These are phyloP conservation scores for Prunella strophiata DNA, from an alignment of 2,797 vertebrate genomes.

Conservation along the genomic window DNA sequence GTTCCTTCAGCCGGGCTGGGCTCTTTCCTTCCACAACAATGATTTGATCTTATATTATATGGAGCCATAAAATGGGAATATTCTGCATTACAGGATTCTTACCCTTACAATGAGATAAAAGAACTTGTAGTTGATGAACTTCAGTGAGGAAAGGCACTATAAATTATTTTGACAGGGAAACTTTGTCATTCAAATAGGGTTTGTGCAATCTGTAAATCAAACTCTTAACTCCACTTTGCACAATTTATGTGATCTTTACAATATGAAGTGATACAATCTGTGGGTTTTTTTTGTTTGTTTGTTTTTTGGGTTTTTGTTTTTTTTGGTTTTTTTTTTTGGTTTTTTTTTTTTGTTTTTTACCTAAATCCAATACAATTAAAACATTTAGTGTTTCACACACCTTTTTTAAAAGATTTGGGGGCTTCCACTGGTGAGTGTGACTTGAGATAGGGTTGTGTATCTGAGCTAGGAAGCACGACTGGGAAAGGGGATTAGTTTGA, in stretches of 20 bases:
- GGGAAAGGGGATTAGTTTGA: background rate
- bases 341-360: background rate
- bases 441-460: background rate
- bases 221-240: background rate
- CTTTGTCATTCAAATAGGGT: background rate
- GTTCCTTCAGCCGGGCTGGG: background rate
- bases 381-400: background rate
- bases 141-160: background rate
- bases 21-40: background rate
- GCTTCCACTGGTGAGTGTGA: background rate
- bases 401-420: background rate
- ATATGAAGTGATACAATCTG: background rate
- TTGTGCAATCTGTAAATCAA: background rate
- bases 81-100: background rate
- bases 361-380: background rate
- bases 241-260: background rate
- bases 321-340: background rate
- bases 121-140: background rate
- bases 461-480: background rate
- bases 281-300: too few relatives aligned
- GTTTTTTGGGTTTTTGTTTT: background rate
- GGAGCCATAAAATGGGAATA: background rate
- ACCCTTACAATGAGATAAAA: background rate
- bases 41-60: background rate
- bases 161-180: background rate